Percentiles rank a stretch among this genome's conserved stretches.
phyloP scores from a whole-genome alignment of 2,113 vertebrate species.

The Mormyrus lacerda region DNA sequence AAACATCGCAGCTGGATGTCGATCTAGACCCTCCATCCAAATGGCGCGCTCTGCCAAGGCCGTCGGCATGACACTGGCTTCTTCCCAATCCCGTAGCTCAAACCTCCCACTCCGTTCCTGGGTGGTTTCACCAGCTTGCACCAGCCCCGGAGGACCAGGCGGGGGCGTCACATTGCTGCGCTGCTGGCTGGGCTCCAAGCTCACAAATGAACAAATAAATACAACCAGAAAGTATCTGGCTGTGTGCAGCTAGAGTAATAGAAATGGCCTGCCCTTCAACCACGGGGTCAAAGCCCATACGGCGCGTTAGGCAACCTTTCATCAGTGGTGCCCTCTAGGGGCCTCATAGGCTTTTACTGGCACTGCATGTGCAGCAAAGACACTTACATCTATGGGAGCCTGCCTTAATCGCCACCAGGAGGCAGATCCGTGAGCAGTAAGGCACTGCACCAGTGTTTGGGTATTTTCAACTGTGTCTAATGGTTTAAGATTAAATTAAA shows the following conservation, averaged over 20 bases:
- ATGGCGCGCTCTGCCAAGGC: background rate
- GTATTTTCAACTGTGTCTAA: constrained; percentile 8
- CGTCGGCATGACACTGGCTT: background rate
- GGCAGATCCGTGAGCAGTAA: background rate
- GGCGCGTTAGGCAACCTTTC: background rate
- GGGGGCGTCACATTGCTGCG: background rate
- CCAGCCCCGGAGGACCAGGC: background rate
- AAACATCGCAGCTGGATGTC: background rate
- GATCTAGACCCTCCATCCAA: background rate
- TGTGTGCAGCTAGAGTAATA: background rate
- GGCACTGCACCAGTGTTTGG: background rate
- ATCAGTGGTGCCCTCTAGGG: background rate
- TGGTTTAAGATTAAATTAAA: constrained; percentile 1
- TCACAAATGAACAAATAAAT: background rate
- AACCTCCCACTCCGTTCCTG: background rate
- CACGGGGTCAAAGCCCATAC: background rate
- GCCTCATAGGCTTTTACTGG: background rate
- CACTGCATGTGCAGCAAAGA: background rate
- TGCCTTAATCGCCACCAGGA: background rate
- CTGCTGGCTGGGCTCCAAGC: background rate
- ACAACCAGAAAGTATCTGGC: background rate
- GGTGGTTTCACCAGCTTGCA: background rate
- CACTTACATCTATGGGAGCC: background rate
- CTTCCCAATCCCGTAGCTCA: background rate
- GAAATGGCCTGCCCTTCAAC: background rate